Evolutionary conservation across 1,140 invertebrate species (phyloP).

Genomic region (Harlomillsia oculata): DNA sequence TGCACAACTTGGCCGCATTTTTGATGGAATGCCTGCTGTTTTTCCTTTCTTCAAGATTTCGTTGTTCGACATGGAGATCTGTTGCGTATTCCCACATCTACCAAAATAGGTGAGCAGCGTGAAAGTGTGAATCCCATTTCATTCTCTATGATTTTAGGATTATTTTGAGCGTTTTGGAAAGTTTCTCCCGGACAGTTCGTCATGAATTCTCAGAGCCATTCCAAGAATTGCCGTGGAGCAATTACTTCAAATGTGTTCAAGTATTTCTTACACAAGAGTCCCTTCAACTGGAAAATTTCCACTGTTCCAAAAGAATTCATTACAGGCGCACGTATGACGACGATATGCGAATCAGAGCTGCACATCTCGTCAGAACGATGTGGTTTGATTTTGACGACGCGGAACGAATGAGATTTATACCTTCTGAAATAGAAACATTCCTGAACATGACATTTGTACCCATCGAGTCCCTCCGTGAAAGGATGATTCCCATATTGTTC

Average conservation of each 20-base stretch:
- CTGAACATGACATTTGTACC: slow-evolving; percentile 88
- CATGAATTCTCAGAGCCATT: slow-evolving; percentile 70
- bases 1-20: too few species aligned
- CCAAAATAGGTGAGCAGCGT: too few species aligned
- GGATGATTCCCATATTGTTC: slow-evolving; percentile 92
- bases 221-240: slow-evolving; percentile 75
- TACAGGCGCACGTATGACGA: slow-evolving; percentile 63
- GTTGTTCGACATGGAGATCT: too few species aligned
- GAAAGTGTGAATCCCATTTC: too few species aligned
- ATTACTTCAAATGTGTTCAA: slow-evolving; percentile 86
- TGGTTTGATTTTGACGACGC: slow-evolving; percentile 74
- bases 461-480: slow-evolving; percentile 71
- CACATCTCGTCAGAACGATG: slow-evolving; percentile 72
- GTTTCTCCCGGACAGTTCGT: too few species aligned
- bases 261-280: slow-evolving; percentile 75
- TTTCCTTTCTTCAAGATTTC: too few species aligned
- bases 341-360: slow-evolving; percentile 75
- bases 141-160: too few species aligned
- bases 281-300: slow-evolving; percentile 75
- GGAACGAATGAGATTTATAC: slow-evolving; percentile 78
- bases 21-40: too few species aligned
- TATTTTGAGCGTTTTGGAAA: too few species aligned
- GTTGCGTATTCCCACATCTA: too few species aligned
- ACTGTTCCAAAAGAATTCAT: slow-evolving; percentile 61
- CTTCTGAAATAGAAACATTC: slow-evolving; percentile 74